A percentile compares a stretch with the other conserved stretches of the same genome.
Evolutionary conservation across 2,113 vertebrate genomes (phyloP).

Genomic region (Dendrocopos noguchii): DNA sequence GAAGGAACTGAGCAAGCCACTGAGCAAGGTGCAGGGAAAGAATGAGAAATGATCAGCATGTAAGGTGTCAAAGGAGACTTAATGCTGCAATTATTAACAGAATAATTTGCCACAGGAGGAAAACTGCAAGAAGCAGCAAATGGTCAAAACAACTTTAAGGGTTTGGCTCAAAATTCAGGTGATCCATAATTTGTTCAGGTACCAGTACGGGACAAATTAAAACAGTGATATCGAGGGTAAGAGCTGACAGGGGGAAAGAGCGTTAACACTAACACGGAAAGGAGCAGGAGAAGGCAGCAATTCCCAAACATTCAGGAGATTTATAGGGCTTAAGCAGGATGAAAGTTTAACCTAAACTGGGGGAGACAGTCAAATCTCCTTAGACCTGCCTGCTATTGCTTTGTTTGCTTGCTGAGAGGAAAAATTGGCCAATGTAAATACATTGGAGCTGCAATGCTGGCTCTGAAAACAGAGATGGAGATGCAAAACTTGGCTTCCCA

Average conservation of each 20-base stretch:
- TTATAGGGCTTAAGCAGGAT: not conserved
- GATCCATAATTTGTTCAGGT: not conserved
- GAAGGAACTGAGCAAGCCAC: not conserved
- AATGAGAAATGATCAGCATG: not conserved
- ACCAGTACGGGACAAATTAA: not conserved
- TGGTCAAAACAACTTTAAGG: not conserved
- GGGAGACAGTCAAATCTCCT: not conserved
- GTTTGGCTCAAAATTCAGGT: slow-evolving; percentile 3
- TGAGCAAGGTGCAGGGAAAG: not conserved
- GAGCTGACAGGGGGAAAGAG: not conserved
- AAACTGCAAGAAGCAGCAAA: not conserved
- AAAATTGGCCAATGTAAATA: not conserved
- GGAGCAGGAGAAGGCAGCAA: not conserved
- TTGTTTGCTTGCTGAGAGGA: not conserved
- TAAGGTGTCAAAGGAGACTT: not conserved
- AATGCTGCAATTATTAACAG: not conserved
- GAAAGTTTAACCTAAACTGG: not conserved
- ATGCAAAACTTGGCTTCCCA: not conserved
- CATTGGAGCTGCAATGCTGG: not conserved
- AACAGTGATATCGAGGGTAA: not conserved
- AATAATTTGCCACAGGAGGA: not conserved
- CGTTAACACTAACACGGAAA: not conserved
- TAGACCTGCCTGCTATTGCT: not conserved
- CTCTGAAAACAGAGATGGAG: not conserved
- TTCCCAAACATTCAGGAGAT: not conserved